Conservation (phyloP, 1,140 invertebrate species). For the Pectinophora gossypiella region DNA sequence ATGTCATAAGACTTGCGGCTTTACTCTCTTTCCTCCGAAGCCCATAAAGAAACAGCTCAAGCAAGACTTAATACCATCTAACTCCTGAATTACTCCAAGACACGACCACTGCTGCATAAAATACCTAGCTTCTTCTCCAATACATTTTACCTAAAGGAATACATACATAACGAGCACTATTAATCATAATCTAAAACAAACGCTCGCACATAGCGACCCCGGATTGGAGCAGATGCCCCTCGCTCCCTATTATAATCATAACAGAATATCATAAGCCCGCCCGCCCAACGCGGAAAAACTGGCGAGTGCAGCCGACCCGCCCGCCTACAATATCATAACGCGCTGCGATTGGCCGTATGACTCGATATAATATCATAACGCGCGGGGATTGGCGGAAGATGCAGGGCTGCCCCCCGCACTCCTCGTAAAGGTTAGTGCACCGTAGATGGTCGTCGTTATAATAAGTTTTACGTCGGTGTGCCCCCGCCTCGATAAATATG, state of each 20-base stretch:
- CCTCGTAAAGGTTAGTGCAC: conserved; percentile 65
- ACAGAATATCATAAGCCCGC: conserved; percentile 68
- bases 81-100: not conserved
- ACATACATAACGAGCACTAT: not conserved
- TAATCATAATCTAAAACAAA: conserved; percentile 8
- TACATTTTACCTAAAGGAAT: not conserved
- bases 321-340: conserved; percentile 74
- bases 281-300: conserved; percentile 65
- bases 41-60: not conserved
- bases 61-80: not conserved
- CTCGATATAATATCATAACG: conserved; percentile 76
- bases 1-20: conserved; percentile 25
- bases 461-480: conserved; percentile 59
- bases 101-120: not conserved
- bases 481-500: conserved; percentile 64
- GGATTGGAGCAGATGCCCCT: conserved; percentile 31
- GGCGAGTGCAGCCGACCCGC: conserved; percentile 41
- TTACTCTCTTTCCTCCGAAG: not conserved
- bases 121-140: not conserved
- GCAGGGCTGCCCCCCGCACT: conserved; percentile 34
- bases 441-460: conserved; percentile 56
- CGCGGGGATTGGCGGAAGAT: conserved; percentile 55
- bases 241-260: conserved; percentile 70
- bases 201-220: not conserved
- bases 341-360: conserved; percentile 62